A percentile compares a stretch with the other conserved stretches of the same genome.
phyloP scores from a whole-genome alignment of 2,888 invertebrate genomes.

The Tinea pellionella region DNA sequence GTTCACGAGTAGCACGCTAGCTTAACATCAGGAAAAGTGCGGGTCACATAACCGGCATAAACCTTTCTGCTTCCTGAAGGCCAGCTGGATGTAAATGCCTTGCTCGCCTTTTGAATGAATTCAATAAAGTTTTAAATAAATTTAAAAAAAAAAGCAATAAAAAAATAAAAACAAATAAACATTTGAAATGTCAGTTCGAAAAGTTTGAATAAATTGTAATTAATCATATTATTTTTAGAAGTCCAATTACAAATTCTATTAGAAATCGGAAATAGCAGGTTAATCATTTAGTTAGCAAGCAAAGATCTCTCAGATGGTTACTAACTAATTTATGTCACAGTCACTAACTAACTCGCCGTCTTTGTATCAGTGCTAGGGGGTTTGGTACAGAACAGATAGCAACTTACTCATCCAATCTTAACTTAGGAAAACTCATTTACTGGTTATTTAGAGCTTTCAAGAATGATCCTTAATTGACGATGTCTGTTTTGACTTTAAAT shows the following conservation, averaged over 20 bases:
- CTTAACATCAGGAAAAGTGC: no score
- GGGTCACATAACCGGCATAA: no score
- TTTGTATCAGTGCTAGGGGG: background rate
- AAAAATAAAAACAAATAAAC: no score
- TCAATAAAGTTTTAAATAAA: no score
- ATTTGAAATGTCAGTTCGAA: no score
- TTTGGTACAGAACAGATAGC: slow-evolving; percentile 25
- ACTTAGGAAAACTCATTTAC: slow-evolving; percentile 27
- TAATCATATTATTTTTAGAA: no score
- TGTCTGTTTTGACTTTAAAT: background rate
- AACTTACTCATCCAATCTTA: slow-evolving; percentile 51
- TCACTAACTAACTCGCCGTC: slow-evolving; percentile 22
- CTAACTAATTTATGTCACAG: slow-evolving; percentile 49
- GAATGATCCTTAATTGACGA: background rate
- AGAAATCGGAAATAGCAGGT: background rate
- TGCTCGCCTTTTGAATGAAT: no score
- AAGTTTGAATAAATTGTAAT: no score
- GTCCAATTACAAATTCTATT: background rate
- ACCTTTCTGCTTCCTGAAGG: no score
- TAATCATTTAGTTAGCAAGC: background rate
- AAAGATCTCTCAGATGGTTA: slow-evolving; percentile 35
- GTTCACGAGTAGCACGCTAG: no score
- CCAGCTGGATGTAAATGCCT: no score
- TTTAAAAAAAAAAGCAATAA: no score
- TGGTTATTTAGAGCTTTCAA: background rate